Evolutionary conservation across 2,888 invertebrate genomes (phyloP).

Genomic region (Actias luna): DNA sequence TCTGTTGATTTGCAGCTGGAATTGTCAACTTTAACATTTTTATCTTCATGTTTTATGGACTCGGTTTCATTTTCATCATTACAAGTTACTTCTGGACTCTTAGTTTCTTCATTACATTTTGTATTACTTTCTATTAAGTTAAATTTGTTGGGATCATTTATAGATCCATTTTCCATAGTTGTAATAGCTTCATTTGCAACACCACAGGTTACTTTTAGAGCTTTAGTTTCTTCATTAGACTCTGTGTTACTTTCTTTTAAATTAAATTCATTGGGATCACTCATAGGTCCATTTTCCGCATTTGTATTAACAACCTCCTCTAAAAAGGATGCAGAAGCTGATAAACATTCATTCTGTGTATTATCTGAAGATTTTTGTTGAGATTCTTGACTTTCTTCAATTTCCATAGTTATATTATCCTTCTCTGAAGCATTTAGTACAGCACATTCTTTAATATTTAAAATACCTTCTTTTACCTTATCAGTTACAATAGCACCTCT

Average conservation of each 20-base stretch:
- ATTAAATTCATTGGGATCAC: not conserved
- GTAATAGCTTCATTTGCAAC: constrained; percentile 5
- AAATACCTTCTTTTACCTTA: constrained; percentile 14
- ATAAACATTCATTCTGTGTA: not conserved
- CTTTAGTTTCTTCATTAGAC: constrained; percentile 12
- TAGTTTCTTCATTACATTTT: constrained; percentile 12
- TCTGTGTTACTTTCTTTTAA: constrained; percentile 2
- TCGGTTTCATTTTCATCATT: constrained; percentile 8
- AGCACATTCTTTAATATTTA: constrained; percentile 13
- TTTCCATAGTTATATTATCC: not conserved
- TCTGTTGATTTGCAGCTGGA: not conserved
- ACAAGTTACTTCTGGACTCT: constrained; percentile 9
- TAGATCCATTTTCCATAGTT: constrained; percentile 2
- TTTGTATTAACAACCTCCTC: not conserved
- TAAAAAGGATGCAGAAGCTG: not conserved
- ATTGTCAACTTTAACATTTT: not conserved
- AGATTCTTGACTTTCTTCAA: not conserved
- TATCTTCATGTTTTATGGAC: not conserved
- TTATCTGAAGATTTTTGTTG: constrained; percentile 1
- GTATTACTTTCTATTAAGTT: not conserved
- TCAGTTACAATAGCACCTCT: constrained; percentile 14
- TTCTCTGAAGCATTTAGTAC: constrained; percentile 10
- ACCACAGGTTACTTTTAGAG: constrained; percentile 1
- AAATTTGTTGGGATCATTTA: not conserved
- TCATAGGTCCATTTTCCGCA: constrained; percentile 6